Base-by-base conservation (phyloP, 2,797 vertebrate species). In the Sebastes cheni region DNA sequence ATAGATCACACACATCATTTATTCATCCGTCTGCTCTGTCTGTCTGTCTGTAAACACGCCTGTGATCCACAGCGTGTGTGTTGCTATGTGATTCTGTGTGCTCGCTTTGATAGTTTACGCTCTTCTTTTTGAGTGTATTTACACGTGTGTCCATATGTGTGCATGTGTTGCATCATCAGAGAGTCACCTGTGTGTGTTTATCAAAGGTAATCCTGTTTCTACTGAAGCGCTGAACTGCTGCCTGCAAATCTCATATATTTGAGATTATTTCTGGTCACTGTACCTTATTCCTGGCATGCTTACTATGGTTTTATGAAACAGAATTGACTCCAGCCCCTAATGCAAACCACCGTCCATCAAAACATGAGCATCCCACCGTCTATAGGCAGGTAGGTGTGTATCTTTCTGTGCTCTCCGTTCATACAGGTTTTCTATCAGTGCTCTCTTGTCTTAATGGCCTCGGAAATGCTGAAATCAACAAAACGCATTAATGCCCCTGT, bases 1-100 rank as follows among this genome's bases (percentile, higher is more conserved):
- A 96, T 96, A 89, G 91, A 96, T 95, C 92, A 93, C 88, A 85
- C 75, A 80, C 92, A 95, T 96, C 89, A 95, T 95, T 96, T 95
- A 96, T 96, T 96, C 86, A 96, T 95, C 91, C 10, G 66, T 82
- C 90, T 91, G 91, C 88, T 84, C 79, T 74, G 92, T 93, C 89
- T 84, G 86, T 89, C 85, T 67, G 93, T 94, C 92, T 94, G 94
- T 92, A 94, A 94, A 95, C 94, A 93, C 82, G 90, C 91, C 88
- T 93, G 90, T 91, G 89, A 93, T 93, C 83, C 78, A 86, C 84
- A 72, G 72, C 3, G 82, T 76, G 64, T 78, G 70, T 79, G 70
- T 29, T 72, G 83, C 20, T 72, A 27, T 87, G 68, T 75, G 61
- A 55, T 25, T 74, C 34, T 79, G 46, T 75, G 77, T 32, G 66